Evolutionary conservation across 2,888 invertebrate species (phyloP).

Genomic region (Xylophagus ater): DNA sequence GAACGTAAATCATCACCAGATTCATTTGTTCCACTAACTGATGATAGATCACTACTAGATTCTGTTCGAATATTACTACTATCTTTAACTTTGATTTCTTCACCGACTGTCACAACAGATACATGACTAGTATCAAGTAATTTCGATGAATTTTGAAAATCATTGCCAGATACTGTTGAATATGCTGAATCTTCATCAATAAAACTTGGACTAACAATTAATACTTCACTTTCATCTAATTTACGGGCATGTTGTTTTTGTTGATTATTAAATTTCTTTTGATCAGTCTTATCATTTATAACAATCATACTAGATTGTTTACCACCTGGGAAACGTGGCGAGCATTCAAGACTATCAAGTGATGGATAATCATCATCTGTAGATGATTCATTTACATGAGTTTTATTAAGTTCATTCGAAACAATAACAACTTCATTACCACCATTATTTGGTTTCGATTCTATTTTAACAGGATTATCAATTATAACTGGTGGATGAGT

Average conservation of each 20-base stretch:
- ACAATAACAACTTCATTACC: conserved; percentile 68
- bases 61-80: conserved; percentile 39
- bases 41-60: conserved; percentile 26
- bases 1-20: conserved; percentile 15
- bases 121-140: conserved; percentile 75
- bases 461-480: conserved; percentile 44
- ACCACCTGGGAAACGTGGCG: conserved; percentile 19
- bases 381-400: conserved; percentile 52
- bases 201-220: conserved; percentile 63
- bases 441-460: conserved; percentile 19
- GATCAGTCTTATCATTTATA: conserved; percentile 28
- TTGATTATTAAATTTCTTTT: conserved; percentile 19
- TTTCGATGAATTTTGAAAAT: conserved; percentile 30
- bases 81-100: conserved; percentile 65
- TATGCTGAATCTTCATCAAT: conserved; percentile 55
- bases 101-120: conserved; percentile 81
- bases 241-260: conserved; percentile 45
- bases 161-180: conserved; percentile 30
- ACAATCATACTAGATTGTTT: conserved; percentile 35
- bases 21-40: conserved; percentile 17
- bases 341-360: conserved; percentile 60
- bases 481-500: conserved; percentile 67
- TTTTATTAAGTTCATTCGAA: conserved; percentile 64
- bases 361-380: conserved; percentile 70
- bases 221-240: conserved; percentile 75